Evolutionary conservation across 2,113 vertebrate species (phyloP).

Genomic region (Tichodroma muraria): DNA sequence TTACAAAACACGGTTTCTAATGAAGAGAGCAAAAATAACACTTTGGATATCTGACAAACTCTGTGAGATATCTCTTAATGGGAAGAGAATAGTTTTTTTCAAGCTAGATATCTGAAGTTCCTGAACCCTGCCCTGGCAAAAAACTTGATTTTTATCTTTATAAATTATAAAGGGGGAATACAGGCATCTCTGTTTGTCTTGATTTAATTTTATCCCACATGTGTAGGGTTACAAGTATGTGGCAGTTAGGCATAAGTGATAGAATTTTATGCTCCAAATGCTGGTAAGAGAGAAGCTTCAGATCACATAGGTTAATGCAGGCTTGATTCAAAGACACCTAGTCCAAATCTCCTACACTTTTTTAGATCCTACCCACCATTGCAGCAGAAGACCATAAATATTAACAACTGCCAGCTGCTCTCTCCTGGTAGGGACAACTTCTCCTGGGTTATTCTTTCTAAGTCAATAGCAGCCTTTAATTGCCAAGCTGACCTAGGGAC

Average conservation of each 20-base stretch:
- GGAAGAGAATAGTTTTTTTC: not conserved
- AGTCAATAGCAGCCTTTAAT: not conserved
- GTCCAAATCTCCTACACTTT: not conserved
- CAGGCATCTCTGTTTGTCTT: not conserved
- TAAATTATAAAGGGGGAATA: not conserved
- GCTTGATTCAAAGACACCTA: conserved; percentile 46
- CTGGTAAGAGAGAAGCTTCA: conserved; percentile 51
- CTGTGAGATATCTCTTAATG: not conserved
- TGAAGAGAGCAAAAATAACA: not conserved
- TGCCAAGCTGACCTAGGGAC: not conserved
- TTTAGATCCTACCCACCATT: not conserved
- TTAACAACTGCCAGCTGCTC: conserved; percentile 27
- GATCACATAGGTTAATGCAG: conserved; percentile 33
- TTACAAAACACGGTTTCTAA: not conserved
- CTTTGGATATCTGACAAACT: conserved; percentile 27
- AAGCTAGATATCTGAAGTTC: not conserved
- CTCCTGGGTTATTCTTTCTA: not conserved
- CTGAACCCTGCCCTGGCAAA: not conserved
- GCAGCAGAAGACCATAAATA: conserved; percentile 20
- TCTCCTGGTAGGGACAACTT: not conserved
- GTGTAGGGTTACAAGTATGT: conserved; percentile 39
- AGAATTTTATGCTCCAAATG: conserved; percentile 68
- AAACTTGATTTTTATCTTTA: not conserved
- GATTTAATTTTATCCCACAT: conserved; percentile 45
- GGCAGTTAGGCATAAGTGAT: conserved; percentile 61